These are phyloP conservation scores for Ichneumoninae sp. DNA, from an alignment of 2,888 invertebrate genomes.

Conservation along the genomic window DNA sequence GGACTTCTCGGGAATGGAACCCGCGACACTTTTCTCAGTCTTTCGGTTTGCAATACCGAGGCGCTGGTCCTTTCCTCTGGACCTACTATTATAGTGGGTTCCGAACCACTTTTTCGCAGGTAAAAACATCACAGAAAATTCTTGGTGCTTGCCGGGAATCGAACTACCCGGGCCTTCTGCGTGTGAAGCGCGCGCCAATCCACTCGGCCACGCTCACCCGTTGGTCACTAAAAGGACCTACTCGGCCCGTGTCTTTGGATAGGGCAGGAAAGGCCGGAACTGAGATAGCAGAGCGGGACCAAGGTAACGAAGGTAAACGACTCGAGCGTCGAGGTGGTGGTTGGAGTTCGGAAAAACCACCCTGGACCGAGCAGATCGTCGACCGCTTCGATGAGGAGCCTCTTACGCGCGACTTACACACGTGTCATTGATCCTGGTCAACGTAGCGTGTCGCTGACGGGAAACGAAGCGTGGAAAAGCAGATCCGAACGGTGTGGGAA, in stretches of 20 bases:
- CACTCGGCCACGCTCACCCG: too few relatives aligned
- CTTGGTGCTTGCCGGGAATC: too few relatives aligned
- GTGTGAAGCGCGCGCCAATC: too few relatives aligned
- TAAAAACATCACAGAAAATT: too few relatives aligned
- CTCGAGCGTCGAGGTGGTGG: not conserved
- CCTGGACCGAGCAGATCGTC: not conserved
- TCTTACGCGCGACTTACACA: not conserved
- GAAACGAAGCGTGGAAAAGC: conserved; percentile 34
- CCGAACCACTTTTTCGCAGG: too few relatives aligned
- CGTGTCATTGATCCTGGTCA: conserved; percentile 53
- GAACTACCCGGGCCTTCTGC: too few relatives aligned
- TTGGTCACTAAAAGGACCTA: too few relatives aligned
- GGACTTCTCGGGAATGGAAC: too few relatives aligned
- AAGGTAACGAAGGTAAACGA: not conserved
- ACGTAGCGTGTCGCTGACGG: conserved; percentile 28
- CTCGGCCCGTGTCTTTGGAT: not conserved
- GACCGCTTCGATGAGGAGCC: not conserved
- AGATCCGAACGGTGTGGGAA: not conserved
- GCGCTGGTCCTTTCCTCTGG: too few relatives aligned
- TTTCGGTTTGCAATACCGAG: too few relatives aligned
- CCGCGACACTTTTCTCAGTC: too few relatives aligned
- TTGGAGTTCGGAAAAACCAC: not conserved
- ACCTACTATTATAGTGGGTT: too few relatives aligned
- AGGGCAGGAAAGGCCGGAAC: not conserved
- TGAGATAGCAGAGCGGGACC: not conserved